These are phyloP conservation scores for Toxonevra muliebris DNA, from an alignment of 2,888 invertebrate genomes.

Conservation along the genomic window DNA sequence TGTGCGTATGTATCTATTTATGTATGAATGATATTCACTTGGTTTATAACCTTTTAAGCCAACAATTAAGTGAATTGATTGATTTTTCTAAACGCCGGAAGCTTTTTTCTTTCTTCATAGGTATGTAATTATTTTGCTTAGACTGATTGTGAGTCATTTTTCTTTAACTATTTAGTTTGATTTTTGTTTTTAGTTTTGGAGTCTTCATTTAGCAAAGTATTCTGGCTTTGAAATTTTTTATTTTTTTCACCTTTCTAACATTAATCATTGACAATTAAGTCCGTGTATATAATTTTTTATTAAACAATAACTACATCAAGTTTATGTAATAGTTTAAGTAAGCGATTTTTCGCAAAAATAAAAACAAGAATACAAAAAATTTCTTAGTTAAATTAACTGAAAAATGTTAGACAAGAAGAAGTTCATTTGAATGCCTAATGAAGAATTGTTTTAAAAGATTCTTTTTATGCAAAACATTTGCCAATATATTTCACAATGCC, in stretches of 20 bases:
- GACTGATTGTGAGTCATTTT: neutral
- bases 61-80: constrained; percentile 38
- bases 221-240: constrained; percentile 16
- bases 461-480: no score
- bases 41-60: constrained; percentile 32
- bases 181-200: constrained; percentile 14
- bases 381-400: no score
- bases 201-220: neutral
- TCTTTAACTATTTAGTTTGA: constrained; percentile 24
- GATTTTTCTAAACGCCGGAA: constrained; percentile 38
- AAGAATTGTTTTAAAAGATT: no score
- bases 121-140: constrained; percentile 6
- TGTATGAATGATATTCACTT: neutral
- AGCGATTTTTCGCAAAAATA: no score
- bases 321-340: neutral
- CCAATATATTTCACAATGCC: no score
- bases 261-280: constrained; percentile 3
- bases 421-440: no score
- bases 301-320: neutral
- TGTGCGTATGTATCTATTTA: no score
- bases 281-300: neutral
- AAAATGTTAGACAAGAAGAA: no score
- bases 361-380: no score
- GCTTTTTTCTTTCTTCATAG: constrained; percentile 25
- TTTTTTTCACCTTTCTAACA: neutral